phyloP scores from a whole-genome alignment of 1,140 invertebrate species.

The Drosophila sechellia region DNA sequence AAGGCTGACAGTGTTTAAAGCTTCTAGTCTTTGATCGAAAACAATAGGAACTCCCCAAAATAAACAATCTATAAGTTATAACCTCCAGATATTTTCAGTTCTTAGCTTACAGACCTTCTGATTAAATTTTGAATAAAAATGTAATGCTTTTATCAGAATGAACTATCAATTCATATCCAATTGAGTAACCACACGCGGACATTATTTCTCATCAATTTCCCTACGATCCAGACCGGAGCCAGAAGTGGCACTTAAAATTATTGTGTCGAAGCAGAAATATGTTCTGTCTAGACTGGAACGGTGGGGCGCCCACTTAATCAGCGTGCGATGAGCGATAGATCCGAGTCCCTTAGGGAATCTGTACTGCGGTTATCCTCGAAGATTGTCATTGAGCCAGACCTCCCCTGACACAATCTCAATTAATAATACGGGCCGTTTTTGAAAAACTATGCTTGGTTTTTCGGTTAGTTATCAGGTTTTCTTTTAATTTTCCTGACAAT shows the following conservation, averaged over 20 bases:
- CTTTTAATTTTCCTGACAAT: slow-evolving; percentile 19
- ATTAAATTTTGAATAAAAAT: slow-evolving; percentile 21
- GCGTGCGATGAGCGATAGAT: slow-evolving; percentile 17
- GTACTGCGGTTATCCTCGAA: slow-evolving; percentile 6
- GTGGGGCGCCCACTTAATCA: slow-evolving; percentile 79
- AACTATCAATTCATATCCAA: slow-evolving; percentile 26
- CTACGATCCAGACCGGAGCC: background rate
- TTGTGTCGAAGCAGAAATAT: slow-evolving; percentile 51
- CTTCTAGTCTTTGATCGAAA: slow-evolving; percentile 6
- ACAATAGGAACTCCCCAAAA: slow-evolving; percentile 42
- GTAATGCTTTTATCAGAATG: background rate
- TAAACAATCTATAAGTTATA: slow-evolving; percentile 21
- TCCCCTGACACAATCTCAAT: slow-evolving; percentile 59
- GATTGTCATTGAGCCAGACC: slow-evolving; percentile 41
- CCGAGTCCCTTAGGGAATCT: slow-evolving; percentile 33
- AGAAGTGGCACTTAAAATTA: slow-evolving; percentile 55
- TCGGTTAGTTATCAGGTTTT: slow-evolving; percentile 1
- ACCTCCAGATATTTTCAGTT: slow-evolving; percentile 8
- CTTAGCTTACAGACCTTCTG: slow-evolving; percentile 1
- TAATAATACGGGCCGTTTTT: slow-evolving; percentile 50
- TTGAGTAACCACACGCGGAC: slow-evolving; percentile 50
- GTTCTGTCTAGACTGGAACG: slow-evolving; percentile 43
- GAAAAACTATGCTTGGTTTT: slow-evolving; percentile 6
- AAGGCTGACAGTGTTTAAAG: slow-evolving; percentile 11
- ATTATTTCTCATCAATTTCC: slow-evolving; percentile 82